Conservation (phyloP, 2,113 vertebrate species). For the Forbesichthys agassizii region DNA sequence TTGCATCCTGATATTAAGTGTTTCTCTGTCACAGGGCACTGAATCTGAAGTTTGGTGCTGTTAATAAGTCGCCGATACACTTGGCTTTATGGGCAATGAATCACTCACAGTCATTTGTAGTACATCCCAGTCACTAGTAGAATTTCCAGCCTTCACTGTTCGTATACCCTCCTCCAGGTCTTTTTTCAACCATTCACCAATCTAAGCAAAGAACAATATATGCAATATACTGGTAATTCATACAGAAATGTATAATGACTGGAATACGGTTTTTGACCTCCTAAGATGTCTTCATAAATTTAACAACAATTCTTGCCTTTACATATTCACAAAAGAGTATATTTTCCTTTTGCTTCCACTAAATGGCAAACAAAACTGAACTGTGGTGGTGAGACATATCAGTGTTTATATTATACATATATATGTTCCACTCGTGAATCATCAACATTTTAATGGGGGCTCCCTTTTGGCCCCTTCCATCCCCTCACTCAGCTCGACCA, state of each 20-base stretch:
- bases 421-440: too few species aligned
- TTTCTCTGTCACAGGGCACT: background rate
- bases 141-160: background rate
- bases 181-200: rapidly evolving
- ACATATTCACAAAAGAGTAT: too few species aligned
- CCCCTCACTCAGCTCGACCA: too few species aligned
- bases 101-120: constrained; percentile 57
- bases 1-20: background rate
- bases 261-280: too few species aligned
- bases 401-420: too few species aligned
- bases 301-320: too few species aligned
- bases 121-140: constrained; percentile 56
- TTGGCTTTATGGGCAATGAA: background rate
- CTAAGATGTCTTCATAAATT: too few species aligned
- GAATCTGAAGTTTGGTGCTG: background rate
- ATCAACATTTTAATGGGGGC: too few species aligned
- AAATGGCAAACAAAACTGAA: too few species aligned
- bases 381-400: too few species aligned
- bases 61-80: background rate
- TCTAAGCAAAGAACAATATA: constrained; percentile 36
- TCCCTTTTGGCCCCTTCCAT: too few species aligned
- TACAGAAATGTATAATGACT: background rate
- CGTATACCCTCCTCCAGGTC: constrained; percentile 35
- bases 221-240: background rate
- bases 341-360: too few species aligned